phyloP scores from a whole-genome alignment of 2,113 vertebrate genomes.

The Etia nguti region DNA sequence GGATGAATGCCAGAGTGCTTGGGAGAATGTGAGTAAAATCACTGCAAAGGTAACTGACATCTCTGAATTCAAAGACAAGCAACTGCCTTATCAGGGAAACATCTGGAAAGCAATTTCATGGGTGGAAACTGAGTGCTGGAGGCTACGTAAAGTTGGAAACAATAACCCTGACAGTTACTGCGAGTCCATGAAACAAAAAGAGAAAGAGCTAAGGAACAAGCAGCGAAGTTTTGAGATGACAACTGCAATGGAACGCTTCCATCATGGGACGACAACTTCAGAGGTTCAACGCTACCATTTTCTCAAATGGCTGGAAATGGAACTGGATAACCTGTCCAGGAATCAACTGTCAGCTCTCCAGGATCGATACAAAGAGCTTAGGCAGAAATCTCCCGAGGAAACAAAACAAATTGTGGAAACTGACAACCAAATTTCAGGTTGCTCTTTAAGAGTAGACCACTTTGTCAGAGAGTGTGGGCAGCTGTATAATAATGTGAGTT shows the following conservation, averaged over 20 bases:
- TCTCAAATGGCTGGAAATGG: conserved; percentile 52
- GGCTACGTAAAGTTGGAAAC: conserved; percentile 1
- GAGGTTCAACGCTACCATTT: neutral
- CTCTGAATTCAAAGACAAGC: conserved; percentile 17
- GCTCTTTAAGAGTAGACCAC: conserved; percentile 42
- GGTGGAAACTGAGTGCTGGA: conserved; percentile 38
- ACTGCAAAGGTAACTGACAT: neutral
- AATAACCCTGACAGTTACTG: conserved; percentile 5
- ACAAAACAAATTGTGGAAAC: neutral
- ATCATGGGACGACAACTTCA: neutral
- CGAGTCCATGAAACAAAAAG: neutral
- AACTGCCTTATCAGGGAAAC: conserved; percentile 25
- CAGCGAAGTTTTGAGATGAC: neutral
- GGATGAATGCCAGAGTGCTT: neutral
- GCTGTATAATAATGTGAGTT: conserved; percentile 4
- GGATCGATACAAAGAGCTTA: neutral
- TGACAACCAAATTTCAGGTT: conserved; percentile 28
- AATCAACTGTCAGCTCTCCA: neutral
- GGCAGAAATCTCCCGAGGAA: neutral
- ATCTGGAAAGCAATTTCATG: conserved; percentile 30
- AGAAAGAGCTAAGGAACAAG: neutral
- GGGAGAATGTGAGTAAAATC: neutral
- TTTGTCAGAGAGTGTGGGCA: conserved; percentile 51
- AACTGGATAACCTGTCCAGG: conserved; percentile 7
- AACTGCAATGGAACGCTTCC: neutral